Evolutionary conservation across 2,113 vertebrate genomes (phyloP).

Genomic region (Puntigrus tetrazona): DNA sequence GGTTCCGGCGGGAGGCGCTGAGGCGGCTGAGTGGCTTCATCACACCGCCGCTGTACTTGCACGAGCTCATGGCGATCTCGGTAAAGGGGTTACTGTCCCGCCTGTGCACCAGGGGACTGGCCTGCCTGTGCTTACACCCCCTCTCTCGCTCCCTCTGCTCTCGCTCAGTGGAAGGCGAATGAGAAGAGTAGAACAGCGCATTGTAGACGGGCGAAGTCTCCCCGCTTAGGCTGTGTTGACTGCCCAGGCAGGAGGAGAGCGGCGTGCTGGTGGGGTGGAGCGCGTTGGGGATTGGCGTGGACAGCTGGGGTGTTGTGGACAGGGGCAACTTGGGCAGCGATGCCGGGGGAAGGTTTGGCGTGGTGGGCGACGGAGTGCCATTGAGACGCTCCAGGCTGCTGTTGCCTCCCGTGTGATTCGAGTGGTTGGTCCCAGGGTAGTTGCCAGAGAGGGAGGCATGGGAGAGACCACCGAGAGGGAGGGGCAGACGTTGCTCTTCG

Average conservation of each 20-base stretch:
- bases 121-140: conserved; percentile 86
- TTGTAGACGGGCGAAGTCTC: conserved; percentile 79
- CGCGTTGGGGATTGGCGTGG: conserved; percentile 75
- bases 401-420: conserved; percentile 78
- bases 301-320: conserved; percentile 61
- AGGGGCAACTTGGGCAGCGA: conserved; percentile 75
- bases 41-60: conserved; percentile 95
- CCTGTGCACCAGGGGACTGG: conserved; percentile 92
- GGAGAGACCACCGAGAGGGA: conserved; percentile 72
- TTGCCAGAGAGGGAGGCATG: conserved; percentile 68
- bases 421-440: conserved; percentile 77
- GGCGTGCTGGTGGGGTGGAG: conserved; percentile 79
- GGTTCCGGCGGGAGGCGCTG: conserved; percentile 93
- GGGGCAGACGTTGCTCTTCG: conserved; percentile 75
- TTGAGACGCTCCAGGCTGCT: conserved; percentile 75
- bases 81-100: conserved; percentile 98
- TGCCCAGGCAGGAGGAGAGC: conserved; percentile 78
- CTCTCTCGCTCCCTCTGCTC: conserved; percentile 74
- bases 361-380: conserved; percentile 73
- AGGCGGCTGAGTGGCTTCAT: conserved; percentile 97
- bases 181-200: conserved; percentile 78
- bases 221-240: conserved; percentile 79
- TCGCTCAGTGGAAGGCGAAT: conserved; percentile 80
- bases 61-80: conserved; percentile 98
- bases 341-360: conserved; percentile 69